Evolutionary conservation across 2,797 vertebrate genomes (phyloP).

Genomic region (Hyperoplus immaculatus): DNA sequence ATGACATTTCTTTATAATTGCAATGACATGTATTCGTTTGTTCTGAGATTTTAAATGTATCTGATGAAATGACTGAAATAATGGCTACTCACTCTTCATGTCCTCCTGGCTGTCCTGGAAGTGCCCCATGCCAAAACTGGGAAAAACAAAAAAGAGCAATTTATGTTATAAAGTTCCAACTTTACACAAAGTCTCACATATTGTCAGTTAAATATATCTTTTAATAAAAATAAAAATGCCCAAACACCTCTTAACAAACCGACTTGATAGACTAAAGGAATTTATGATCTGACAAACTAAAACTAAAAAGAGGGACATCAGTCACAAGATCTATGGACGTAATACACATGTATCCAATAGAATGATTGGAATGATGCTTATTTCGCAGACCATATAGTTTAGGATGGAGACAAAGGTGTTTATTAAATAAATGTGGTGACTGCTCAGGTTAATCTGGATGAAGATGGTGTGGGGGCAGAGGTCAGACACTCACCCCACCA

Average conservation of each 20-base stretch:
- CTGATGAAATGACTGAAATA: slow-evolving; percentile 44
- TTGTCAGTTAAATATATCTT: not conserved
- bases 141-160: slow-evolving; percentile 40
- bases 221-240: not conserved
- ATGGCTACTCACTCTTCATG: slow-evolving; percentile 92
- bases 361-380: not conserved
- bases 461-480: not conserved
- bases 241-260: not conserved
- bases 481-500: slow-evolving; percentile 90
- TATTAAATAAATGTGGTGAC: not conserved
- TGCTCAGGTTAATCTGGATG: slow-evolving; percentile 4
- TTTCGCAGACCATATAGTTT: not conserved
- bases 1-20: slow-evolving; percentile 62
- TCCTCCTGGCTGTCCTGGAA: slow-evolving; percentile 90
- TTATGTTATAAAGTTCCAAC: slow-evolving; percentile 9
- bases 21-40: slow-evolving; percentile 60
- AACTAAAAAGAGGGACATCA: not conserved
- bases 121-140: slow-evolving; percentile 94
- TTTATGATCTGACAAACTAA: not conserved
- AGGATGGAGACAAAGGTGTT: not conserved
- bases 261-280: not conserved
- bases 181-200: not conserved
- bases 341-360: not conserved
- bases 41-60: slow-evolving; percentile 55
- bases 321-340: not conserved